phyloP scores from a whole-genome alignment of 2,113 vertebrate species.

The Pontoporia blainvillei region DNA sequence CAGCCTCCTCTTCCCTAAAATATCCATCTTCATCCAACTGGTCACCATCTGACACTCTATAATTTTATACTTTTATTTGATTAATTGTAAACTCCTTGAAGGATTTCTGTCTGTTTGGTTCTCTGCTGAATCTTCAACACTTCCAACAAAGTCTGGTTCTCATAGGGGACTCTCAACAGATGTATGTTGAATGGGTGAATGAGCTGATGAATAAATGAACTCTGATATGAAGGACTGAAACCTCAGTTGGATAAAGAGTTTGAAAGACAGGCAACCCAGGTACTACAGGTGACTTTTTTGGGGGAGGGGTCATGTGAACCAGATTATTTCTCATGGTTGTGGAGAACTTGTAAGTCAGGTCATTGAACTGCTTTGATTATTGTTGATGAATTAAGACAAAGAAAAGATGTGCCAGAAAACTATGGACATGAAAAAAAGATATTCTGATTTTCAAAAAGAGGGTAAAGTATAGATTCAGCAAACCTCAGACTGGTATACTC shows the following conservation, averaged over 20 bases:
- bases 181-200: not conserved
- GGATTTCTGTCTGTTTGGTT: not conserved
- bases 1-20: not conserved
- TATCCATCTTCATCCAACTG: not conserved
- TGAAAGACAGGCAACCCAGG: not conserved
- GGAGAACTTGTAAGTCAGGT: not conserved
- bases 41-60: not conserved
- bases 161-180: not conserved
- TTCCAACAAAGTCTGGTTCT: not conserved
- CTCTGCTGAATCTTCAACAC: not conserved
- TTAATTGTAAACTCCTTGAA: not conserved
- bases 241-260: not conserved
- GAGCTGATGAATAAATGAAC: not conserved
- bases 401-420: not conserved
- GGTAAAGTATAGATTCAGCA: not conserved
- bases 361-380: not conserved
- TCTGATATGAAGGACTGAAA: not conserved
- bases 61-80: conserved; percentile 22
- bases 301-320: not conserved
- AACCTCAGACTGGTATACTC: not conserved
- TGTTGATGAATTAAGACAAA: not conserved
- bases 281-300: not conserved
- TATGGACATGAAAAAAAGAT: not conserved
- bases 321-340: not conserved
- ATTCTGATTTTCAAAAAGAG: not conserved